Conservation (phyloP, 2,113 vertebrate genomes). For the Puffinus mauretanicus region DNA sequence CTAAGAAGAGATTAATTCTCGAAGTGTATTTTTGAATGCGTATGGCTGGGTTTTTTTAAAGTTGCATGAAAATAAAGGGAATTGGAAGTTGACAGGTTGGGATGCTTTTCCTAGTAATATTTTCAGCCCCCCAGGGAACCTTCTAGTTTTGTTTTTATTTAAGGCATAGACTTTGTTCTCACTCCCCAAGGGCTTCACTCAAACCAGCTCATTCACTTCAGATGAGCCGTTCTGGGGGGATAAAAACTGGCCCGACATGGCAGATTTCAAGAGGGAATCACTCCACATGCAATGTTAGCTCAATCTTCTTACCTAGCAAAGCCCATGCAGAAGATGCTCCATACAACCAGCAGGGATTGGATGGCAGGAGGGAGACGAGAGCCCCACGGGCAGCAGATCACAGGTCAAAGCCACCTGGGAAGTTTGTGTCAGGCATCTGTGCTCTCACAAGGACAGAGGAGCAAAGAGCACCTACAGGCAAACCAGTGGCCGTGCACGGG, state of each 20-base stretch:
- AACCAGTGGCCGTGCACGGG: background rate
- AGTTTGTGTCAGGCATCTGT: background rate
- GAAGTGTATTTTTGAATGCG: background rate
- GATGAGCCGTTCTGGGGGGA: background rate
- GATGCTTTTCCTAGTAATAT: background rate
- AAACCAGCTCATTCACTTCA: background rate
- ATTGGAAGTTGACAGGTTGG: background rate
- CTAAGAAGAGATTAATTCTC: constrained; percentile 39
- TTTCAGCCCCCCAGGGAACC: background rate
- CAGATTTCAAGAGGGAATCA: background rate
- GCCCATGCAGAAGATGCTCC: background rate
- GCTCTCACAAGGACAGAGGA: background rate
- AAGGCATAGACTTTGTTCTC: background rate
- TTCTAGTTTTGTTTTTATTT: background rate
- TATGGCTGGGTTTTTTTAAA: background rate
- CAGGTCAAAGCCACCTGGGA: background rate
- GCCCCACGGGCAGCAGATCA: background rate
- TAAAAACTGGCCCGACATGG: background rate
- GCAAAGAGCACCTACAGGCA: background rate
- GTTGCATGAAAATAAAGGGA: constrained; percentile 5
- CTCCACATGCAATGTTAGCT: background rate
- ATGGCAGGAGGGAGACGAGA: background rate
- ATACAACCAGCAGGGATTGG: background rate
- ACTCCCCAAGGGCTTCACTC: background rate
- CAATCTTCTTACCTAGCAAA: background rate